These are phyloP conservation scores for Paguma larvata DNA, from an alignment of 2,797 vertebrate genomes.

Conservation along the genomic window DNA sequence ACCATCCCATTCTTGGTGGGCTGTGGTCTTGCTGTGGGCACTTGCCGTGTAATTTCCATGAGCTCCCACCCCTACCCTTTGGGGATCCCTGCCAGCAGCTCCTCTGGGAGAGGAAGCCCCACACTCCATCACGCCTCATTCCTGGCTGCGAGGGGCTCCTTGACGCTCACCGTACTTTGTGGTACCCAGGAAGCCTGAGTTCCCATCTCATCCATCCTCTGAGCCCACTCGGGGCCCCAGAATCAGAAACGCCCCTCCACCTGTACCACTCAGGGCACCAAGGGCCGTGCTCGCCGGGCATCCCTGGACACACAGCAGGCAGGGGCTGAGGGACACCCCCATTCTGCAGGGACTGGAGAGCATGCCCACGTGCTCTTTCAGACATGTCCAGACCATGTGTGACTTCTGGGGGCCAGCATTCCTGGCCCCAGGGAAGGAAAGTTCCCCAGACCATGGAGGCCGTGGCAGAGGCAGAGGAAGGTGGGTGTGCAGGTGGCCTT, in stretches of 20 bases:
- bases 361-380: not conserved
- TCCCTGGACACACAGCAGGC: too few species aligned
- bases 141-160: not conserved
- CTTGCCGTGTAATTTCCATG: not conserved
- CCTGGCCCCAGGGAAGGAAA: not conserved
- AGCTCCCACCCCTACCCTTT: not conserved
- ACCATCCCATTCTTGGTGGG: not conserved
- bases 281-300: not conserved
- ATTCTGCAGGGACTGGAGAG: too few species aligned
- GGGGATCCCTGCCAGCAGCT: not conserved
- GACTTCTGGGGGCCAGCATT: not conserved
- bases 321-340: not conserved
- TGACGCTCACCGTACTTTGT: not conserved
- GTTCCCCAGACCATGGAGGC: rapidly evolving
- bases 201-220: not conserved
- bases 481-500: not conserved
- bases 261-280: not conserved
- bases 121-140: not conserved
- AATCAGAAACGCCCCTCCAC: not conserved
- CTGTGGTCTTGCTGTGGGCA: not conserved
- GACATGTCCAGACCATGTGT: not conserved
- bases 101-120: not conserved
- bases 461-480: not conserved
- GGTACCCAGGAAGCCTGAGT: not conserved
- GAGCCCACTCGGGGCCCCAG: too few species aligned